Evolutionary conservation across 1,140 invertebrate genomes (phyloP).

Genomic region (Forficula auricularia): DNA sequence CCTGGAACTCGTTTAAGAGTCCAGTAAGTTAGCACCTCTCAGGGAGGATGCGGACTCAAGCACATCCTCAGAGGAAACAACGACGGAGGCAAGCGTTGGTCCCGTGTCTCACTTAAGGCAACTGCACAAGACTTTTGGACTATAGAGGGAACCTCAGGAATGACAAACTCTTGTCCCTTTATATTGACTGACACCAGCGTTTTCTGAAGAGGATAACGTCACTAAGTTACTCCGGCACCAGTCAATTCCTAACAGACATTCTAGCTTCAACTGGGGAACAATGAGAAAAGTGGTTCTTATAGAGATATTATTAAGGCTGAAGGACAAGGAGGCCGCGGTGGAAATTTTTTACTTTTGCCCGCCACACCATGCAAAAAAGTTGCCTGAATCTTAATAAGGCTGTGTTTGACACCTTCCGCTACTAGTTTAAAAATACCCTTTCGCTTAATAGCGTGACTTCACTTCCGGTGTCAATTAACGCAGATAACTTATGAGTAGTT

Average conservation of each 20-base stretch:
- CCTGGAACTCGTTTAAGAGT: not conserved
- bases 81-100: not conserved
- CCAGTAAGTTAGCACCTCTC: not conserved
- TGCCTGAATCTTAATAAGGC: not conserved
- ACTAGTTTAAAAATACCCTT: no score
- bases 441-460: no score
- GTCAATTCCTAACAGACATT: conserved; percentile 1
- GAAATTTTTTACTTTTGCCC: not conserved
- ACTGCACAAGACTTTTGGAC: not conserved
- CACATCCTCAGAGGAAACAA: not conserved
- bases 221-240: not conserved
- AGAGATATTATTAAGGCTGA: not conserved
- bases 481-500: no score
- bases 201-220: not conserved
- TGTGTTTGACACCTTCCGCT: no score
- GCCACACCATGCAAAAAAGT: not conserved
- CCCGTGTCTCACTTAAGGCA: no score
- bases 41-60: not conserved
- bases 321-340: not conserved
- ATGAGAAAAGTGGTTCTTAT: not conserved
- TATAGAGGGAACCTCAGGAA: not conserved
- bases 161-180: not conserved
- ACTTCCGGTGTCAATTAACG: no score
- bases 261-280: not conserved
- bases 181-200: not conserved